Base-by-base conservation (phyloP, 2,113 vertebrate genomes). In the Callipepla californica region DNA sequence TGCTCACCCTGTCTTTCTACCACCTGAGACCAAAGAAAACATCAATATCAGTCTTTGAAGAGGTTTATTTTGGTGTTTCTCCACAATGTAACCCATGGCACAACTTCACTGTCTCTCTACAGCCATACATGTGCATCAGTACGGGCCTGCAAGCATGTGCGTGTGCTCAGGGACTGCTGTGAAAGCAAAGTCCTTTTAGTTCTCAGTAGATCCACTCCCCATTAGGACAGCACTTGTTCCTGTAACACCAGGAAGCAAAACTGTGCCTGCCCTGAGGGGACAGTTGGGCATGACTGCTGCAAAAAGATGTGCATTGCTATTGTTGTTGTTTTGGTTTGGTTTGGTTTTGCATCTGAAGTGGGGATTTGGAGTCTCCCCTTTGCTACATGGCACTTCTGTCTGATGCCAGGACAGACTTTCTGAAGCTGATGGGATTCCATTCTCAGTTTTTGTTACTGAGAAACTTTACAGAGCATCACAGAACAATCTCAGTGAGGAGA, bases 31-130 rank as follows among this genome's bases (percentile, higher is more conserved):
- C 16, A 9, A 47, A 80, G 78, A 7, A 1, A 1, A 38, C 51
- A 48, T 44, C 21, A 34, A 8, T 26, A 11, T 2, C 34, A 0
- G 0, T 8, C 28, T 48, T 59, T 47, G 38, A 75, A 51, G 0
- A 17, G 32, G 10, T 80, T 40, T 75, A 1, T 47, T 36, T 26
- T 25, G 11, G 7, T 59, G 20, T 65, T 87, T 62, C 21, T 76
- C 32, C n/a, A 10, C 9, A 2, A 9, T 21, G 40, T 26, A 30
- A 48, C 38, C 18, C 19, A 4, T 1, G 3, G 32, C 21, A 55
- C 6, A 13, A 51, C 38, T 81, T 72, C 9, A 11, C 34, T 2
- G 0, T 8, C 51, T 62, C 77, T 38, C 34, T 2, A 1, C 0
- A 0, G 42, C 30, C 48, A 30, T 8, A 22, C 0, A 3, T n/a